phyloP scores from a whole-genome alignment of 2,888 invertebrate species.

The Athrips mouffetella region DNA sequence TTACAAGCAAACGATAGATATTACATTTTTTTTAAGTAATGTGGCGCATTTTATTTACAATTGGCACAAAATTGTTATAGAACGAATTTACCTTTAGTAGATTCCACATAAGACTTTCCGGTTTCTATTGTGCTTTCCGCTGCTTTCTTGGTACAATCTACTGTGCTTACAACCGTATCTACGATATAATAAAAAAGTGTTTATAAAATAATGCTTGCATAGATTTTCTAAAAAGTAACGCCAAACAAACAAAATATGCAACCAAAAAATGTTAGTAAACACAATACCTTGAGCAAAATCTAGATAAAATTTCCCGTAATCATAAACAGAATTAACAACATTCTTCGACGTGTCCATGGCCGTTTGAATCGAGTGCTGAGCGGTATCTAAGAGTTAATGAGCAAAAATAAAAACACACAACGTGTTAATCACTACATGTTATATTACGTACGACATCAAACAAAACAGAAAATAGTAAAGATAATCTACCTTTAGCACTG shows the following conservation, averaged over 20 bases:
- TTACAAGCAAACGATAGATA: neutral
- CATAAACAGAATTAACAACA: slow-evolving; percentile 51
- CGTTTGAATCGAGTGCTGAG: slow-evolving; percentile 49
- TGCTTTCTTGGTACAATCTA: slow-evolving; percentile 49
- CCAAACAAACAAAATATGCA: neutral
- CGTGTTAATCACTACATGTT: slow-evolving; percentile 31
- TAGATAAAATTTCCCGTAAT: slow-evolving; percentile 51
- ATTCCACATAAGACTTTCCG: slow-evolving; percentile 35
- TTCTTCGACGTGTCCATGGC: slow-evolving; percentile 44
- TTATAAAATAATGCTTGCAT: slow-evolving; percentile 11
- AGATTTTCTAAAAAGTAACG: neutral
- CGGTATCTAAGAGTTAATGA: slow-evolving; percentile 48
- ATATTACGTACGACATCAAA: slow-evolving; percentile 14
- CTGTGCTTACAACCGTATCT: slow-evolving; percentile 52
- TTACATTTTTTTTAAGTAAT: neutral
- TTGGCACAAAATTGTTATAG: too few relatives aligned
- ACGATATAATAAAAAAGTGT: slow-evolving; percentile 31
- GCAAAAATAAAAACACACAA: slow-evolving; percentile 32
- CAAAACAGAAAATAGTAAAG: slow-evolving; percentile 16
- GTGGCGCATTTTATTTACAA: neutral
- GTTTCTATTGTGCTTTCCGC: slow-evolving; percentile 43
- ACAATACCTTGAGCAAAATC: slow-evolving; percentile 48
- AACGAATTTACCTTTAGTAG: slow-evolving; percentile 60
- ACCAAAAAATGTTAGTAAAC: slow-evolving; percentile 20
- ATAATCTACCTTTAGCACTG: slow-evolving; percentile 52